Evolutionary conservation across 2,888 invertebrate genomes (phyloP).

Genomic region (Molanna angustata): DNA sequence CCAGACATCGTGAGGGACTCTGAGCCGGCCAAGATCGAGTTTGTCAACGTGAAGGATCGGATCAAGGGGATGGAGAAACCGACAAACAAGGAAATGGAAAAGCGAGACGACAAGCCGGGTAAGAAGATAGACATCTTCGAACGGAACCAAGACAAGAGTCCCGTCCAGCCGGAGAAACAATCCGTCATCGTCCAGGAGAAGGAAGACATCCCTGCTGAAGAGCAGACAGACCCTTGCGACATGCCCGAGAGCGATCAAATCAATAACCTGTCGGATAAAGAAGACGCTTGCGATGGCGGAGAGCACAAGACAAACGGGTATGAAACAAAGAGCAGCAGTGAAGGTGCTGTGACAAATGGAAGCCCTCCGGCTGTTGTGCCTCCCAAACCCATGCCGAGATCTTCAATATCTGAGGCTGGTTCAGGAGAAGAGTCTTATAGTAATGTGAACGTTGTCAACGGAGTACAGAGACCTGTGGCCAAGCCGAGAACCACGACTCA

Average conservation of each 20-base stretch:
- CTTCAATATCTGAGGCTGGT: conserved; percentile 70
- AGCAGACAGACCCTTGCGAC: conserved; percentile 23
- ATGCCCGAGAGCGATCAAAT: conserved; percentile 31
- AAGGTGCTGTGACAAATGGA: conserved; percentile 28
- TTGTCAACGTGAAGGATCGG: conserved; percentile 58
- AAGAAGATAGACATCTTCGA: conserved; percentile 36
- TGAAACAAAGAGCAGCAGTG: conserved; percentile 2
- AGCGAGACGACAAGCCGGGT: conserved; percentile 37
- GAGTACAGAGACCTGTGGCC: conserved; percentile 61
- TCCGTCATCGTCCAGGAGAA: background rate
- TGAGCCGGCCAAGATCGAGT: conserved; percentile 46
- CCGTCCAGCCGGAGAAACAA: background rate
- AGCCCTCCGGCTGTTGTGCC: conserved; percentile 39
- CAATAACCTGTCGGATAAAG: background rate
- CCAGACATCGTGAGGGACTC: conserved; percentile 45
- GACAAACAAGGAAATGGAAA: conserved; percentile 37
- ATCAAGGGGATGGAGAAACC: conserved; percentile 63
- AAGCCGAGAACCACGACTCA: conserved; percentile 66
- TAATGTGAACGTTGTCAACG: conserved; percentile 45
- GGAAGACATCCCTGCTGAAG: background rate
- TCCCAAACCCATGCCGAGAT: conserved; percentile 79
- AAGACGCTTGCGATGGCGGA: conserved; percentile 32
- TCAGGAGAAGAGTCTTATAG: conserved; percentile 48
- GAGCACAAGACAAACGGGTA: conserved; percentile 35
- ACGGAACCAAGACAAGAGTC: conserved; percentile 15